Conservation (phyloP, 1,140 invertebrate species). For the Tetraneura akinire region DNA sequence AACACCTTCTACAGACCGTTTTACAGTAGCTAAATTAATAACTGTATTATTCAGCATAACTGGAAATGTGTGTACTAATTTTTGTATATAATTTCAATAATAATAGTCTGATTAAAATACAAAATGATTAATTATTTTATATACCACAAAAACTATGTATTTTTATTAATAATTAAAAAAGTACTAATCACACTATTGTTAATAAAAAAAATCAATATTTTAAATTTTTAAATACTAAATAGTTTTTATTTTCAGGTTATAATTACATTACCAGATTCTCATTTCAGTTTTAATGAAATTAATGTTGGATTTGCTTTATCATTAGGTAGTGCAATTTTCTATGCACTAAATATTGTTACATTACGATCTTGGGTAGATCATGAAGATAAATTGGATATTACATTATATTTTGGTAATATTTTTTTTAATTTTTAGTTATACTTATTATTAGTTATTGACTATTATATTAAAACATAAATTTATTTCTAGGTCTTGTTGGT, state of each 20-base stretch:
- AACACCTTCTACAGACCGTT: conserved; percentile 72
- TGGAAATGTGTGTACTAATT: conserved; percentile 60
- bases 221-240: neutral
- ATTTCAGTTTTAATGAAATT: conserved; percentile 39
- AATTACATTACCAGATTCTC: conserved; percentile 35
- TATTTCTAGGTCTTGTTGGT: conserved; percentile 78
- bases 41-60: conserved; percentile 76
- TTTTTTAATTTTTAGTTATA: neutral
- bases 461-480: neutral
- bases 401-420: conserved; percentile 82
- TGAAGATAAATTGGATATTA: conserved; percentile 86
- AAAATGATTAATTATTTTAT: neutral
- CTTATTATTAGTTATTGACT: neutral
- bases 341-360: conserved; percentile 82
- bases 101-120: neutral
- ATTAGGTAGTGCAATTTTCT: conserved; percentile 79
- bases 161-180: neutral
- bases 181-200: neutral
- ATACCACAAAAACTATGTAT: too few relatives aligned
- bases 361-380: conserved; percentile 78
- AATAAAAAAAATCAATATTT: neutral
- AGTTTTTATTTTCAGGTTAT: conserved; percentile 34
- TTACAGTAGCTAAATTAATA: conserved; percentile 79
- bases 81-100: neutral
- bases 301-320: conserved; percentile 63